Base-by-base conservation (phyloP, 2,113 vertebrate genomes). In the Eptatretus burgeri region DNA sequence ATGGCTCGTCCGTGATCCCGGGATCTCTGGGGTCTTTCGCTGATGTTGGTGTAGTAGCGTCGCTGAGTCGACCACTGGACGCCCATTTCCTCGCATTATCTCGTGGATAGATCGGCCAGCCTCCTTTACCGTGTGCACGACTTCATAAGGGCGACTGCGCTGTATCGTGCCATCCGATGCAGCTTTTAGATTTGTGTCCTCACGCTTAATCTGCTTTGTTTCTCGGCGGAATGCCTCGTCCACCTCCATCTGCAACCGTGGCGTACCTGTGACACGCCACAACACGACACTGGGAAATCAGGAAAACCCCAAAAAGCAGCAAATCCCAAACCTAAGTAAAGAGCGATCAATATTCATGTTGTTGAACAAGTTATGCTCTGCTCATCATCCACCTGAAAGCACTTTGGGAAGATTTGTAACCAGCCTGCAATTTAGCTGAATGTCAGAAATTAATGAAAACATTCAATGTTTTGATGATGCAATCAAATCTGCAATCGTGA, bases 61-160 rank as follows among this genome's bases (percentile, higher is more conserved):
- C 56, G 56, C 56, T 20, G 56, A 17, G n/a, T 60, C 56, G 56
- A 20, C 56, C 56, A 20, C 9, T 20, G n/a, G n/a, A 13, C 56
- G 56, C n/a, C 56, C 56, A 62, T 93, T 84, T 73, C 94, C 83
- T 14, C 85, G 74, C n/a, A 89, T 86, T 66, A 98, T 95, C 74
- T 98, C 88, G 1, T 98, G 89, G 74, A 96, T 88, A 51, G 88
- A 98, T 52, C 91, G 85, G 2, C 91, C 88, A 81, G 84, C 85
- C 70, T 96, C 91, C 72, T 96, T 94, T 66, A 98, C 95, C 51
- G 87, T 98, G 69, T 85, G 94, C 51, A 85, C 81, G 5, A 81
- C 82, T 50, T 98, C 91, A 1, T 98, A 94, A 0, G 86, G 89
- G 62, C 94, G 93, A 64, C 86, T 87, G 73, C 95, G 95, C 51